These are phyloP conservation scores for Urosaurus nigricauda DNA, from an alignment of 2,797 vertebrate species.

Conservation along the genomic window DNA sequence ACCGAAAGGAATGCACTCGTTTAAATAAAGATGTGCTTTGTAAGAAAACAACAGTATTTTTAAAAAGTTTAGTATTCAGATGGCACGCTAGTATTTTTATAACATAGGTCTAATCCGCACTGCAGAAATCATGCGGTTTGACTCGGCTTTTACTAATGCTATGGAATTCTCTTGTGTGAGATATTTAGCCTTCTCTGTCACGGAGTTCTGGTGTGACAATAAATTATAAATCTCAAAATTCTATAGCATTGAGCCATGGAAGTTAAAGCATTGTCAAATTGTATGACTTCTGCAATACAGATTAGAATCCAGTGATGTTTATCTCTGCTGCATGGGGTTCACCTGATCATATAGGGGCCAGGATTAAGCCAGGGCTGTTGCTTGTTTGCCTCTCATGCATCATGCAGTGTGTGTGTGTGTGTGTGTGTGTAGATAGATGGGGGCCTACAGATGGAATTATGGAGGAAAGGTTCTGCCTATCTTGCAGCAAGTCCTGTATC, in stretches of 20 bases:
- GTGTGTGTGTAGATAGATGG: no score
- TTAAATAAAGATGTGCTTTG: background rate
- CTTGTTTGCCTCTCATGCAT: no score
- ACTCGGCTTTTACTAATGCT: no score
- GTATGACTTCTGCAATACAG: no score
- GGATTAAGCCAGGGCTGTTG: background rate
- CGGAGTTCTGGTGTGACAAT: no score
- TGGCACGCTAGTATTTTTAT: background rate
- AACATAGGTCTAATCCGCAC: background rate
- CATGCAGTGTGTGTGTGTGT: background rate
- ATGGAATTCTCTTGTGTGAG: no score
- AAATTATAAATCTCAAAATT: no score
- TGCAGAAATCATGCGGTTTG: no score
- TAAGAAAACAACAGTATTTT: conserved; percentile 5
- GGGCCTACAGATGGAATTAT: background rate
- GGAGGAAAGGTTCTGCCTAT: background rate
- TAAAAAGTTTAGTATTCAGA: background rate
- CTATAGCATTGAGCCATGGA: no score
- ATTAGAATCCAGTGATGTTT: background rate
- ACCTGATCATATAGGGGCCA: background rate
- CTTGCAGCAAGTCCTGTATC: background rate
- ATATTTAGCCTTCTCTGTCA: no score
- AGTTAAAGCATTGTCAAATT: no score
- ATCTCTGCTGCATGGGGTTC: background rate
- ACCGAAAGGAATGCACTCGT: background rate